phyloP scores from a whole-genome alignment of 2,113 vertebrate genomes.

The Varanus salvator region DNA sequence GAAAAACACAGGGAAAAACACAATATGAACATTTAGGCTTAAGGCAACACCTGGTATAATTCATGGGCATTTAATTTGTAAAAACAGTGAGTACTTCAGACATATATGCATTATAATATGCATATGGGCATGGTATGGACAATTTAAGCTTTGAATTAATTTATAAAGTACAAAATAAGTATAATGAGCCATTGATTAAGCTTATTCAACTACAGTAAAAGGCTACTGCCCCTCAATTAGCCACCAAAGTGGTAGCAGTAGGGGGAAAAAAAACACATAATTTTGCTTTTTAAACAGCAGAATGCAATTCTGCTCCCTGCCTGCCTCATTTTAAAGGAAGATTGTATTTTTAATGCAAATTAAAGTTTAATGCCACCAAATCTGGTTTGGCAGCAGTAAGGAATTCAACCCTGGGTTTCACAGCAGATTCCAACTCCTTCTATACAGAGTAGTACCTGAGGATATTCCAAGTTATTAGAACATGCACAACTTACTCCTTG shows the following conservation, averaged over 20 bases:
- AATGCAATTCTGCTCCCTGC: no score
- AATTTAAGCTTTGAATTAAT: not conserved
- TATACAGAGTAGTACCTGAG: no score
- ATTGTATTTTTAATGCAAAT: no score
- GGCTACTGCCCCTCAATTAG: no score
- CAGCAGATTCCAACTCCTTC: no score
- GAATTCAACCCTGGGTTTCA: no score
- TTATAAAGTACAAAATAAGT: not conserved
- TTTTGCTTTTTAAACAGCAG: no score
- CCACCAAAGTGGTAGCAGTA: no score
- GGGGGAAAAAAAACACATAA: no score
- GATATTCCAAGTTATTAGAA: not conserved
- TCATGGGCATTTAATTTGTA: not conserved
- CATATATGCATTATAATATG: not conserved
- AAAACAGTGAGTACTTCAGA: not conserved
- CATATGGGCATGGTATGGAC: not conserved
- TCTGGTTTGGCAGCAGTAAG: no score
- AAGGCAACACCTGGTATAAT: not conserved
- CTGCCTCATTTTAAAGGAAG: no score
- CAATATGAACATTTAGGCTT: not conserved
- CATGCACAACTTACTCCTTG: conserved; percentile 87
- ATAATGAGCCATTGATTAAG: not conserved
- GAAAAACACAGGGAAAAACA: conserved; percentile 29
- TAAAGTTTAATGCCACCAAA: no score
- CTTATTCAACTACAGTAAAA: not conserved